Evolutionary conservation across 2,113 vertebrate genomes (phyloP).

Genomic region (Stictonetta naevosa): DNA sequence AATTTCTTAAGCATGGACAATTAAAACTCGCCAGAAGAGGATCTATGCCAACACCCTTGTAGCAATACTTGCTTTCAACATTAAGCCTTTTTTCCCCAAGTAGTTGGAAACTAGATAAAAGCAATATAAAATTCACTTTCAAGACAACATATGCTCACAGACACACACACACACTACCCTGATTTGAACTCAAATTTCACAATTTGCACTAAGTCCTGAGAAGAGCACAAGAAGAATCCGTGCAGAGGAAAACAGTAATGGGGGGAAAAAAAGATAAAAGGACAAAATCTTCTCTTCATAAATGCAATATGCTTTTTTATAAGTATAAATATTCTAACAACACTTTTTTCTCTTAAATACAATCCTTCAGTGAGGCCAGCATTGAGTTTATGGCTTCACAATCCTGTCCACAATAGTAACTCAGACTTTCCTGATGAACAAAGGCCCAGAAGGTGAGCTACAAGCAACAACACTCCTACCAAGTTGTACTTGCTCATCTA

Average conservation of each 20-base stretch:
- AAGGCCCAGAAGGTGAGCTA: neutral
- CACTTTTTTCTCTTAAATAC: neutral
- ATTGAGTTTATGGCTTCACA: neutral
- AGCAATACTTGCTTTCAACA: neutral
- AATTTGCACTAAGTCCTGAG: neutral
- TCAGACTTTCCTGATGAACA: neutral
- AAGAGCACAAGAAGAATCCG: neutral
- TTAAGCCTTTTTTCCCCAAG: neutral
- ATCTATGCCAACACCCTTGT: neutral
- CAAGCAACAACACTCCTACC: neutral
- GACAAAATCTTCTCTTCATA: neutral
- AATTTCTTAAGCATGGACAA: slow-evolving; percentile 10
- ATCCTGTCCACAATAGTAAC: neutral
- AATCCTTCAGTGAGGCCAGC: neutral
- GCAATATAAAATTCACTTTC: neutral
- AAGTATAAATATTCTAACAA: neutral
- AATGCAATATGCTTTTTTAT: accelerated
- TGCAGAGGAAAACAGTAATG: neutral
- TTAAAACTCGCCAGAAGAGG: neutral
- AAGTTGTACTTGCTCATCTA: neutral
- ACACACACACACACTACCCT: neutral
- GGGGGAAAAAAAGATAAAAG: neutral
- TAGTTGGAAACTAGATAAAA: neutral
- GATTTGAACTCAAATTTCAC: neutral
- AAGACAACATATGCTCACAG: neutral